phyloP scores from a whole-genome alignment of 2,888 invertebrate genomes.

The Portevinia maculata region DNA sequence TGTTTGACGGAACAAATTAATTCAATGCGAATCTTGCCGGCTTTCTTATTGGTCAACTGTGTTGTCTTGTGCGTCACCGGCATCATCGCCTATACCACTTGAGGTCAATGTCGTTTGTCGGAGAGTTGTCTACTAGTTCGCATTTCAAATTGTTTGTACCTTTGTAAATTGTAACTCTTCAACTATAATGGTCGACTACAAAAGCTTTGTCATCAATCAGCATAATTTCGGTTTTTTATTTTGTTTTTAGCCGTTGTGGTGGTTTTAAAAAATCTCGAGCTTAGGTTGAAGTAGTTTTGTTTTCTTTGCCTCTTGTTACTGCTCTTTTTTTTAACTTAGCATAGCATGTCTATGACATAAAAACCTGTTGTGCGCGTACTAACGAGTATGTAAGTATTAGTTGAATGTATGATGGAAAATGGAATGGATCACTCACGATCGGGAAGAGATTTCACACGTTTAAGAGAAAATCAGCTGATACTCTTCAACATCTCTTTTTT shows the following conservation, averaged over 20 bases:
- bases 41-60: conserved; percentile 34
- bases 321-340: conserved; percentile 18
- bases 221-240: conserved; percentile 30
- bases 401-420: neutral
- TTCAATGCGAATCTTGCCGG: conserved; percentile 38
- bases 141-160: conserved; percentile 12
- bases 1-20: conserved; percentile 4
- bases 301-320: conserved; percentile 34
- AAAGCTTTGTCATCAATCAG: conserved; percentile 44
- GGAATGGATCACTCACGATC: too few relatives aligned
- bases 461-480: conserved; percentile 66
- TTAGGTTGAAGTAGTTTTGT: conserved; percentile 54
- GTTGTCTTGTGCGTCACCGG: conserved; percentile 29
- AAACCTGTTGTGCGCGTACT: conserved; percentile 61
- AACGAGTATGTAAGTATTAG: conserved; percentile 16
- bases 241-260: conserved; percentile 4
- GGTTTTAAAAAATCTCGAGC: conserved; percentile 9
- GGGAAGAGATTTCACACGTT: too few relatives aligned
- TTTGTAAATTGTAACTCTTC: conserved; percentile 35
- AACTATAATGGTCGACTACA: conserved; percentile 41
- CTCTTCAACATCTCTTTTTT: conserved; percentile 15
- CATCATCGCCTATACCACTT: neutral
- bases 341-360: conserved; percentile 62
- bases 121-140: conserved; percentile 19
- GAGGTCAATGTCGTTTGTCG: conserved; percentile 60